Percentiles rank a stretch among this genome's conserved stretches.
phyloP scores from a whole-genome alignment of 2,113 vertebrate genomes.

The Gobiocypris rarus region DNA sequence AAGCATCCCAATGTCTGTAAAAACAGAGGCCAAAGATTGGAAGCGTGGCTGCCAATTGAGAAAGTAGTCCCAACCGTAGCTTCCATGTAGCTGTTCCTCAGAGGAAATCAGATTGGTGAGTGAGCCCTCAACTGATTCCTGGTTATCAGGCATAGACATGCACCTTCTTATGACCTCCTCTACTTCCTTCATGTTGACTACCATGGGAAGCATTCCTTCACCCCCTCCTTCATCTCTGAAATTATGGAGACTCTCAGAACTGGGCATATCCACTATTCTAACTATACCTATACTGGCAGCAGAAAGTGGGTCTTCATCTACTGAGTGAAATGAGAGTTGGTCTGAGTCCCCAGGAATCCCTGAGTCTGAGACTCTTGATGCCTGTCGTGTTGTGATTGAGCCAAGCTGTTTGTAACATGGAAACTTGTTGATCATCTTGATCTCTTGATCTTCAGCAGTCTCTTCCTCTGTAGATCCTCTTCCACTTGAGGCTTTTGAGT shows the following conservation, averaged over 20 bases:
- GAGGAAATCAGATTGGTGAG: slow-evolving; percentile 67
- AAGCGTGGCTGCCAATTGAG: slow-evolving; percentile 87
- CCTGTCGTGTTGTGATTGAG: slow-evolving; percentile 58
- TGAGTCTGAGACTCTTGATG: slow-evolving; percentile 72
- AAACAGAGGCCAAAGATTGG: slow-evolving; percentile 85
- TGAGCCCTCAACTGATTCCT: slow-evolving; percentile 61
- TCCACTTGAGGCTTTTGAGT: slow-evolving; percentile 72
- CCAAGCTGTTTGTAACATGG: slow-evolving; percentile 70
- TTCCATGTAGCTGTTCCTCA: slow-evolving; percentile 66
- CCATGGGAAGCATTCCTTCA: slow-evolving; percentile 67
- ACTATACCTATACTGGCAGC: slow-evolving; percentile 53
- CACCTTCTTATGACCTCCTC: slow-evolving; percentile 71
- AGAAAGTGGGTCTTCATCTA: slow-evolving; percentile 65
- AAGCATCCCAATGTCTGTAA: slow-evolving; percentile 86
- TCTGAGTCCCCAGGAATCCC: slow-evolving; percentile 80
- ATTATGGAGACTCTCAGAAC: slow-evolving; percentile 69
- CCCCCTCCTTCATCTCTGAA: slow-evolving; percentile 74
- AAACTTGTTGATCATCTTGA: slow-evolving; percentile 85
- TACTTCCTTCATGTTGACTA: slow-evolving; percentile 65
- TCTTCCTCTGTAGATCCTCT: slow-evolving; percentile 86
- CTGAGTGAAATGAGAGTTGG: slow-evolving; percentile 78
- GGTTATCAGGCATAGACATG: slow-evolving; percentile 63
- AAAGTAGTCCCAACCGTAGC: slow-evolving; percentile 79
- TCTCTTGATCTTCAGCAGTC: slow-evolving; percentile 89
- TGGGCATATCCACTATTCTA: slow-evolving; percentile 64